Conservation (phyloP, 2,113 vertebrate species). For the Columba livia region DNA sequence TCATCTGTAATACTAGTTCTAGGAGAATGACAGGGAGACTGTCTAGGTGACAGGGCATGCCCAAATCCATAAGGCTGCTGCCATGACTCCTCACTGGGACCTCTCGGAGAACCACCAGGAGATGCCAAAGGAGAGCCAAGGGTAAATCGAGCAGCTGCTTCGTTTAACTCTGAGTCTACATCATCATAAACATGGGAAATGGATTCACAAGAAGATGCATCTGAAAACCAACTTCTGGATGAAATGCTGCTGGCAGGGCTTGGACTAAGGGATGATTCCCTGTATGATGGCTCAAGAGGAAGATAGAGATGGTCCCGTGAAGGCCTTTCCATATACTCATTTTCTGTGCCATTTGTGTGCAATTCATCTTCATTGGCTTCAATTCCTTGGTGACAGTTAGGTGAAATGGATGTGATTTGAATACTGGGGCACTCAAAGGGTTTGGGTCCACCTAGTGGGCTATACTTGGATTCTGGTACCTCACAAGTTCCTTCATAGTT, state of each 20-base stretch:
- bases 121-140: conserved; percentile 92
- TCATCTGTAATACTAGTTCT: conserved; percentile 97
- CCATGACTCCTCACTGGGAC: conserved; percentile 85
- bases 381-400: conserved; percentile 95
- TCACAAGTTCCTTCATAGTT: conserved; percentile 82
- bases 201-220: conserved; percentile 97
- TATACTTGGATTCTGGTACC: conserved; percentile 85
- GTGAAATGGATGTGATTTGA: conserved; percentile 98
- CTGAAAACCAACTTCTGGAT: conserved; percentile 96
- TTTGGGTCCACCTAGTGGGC: conserved; percentile 86
- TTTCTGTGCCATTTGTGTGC: conserved; percentile 86
- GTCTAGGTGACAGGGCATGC: conserved; percentile 88
- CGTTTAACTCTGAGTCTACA: conserved; percentile 95
- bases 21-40: conserved; percentile 95
- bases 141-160: conserved; percentile 93
- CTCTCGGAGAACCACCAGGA: conserved; percentile 89
- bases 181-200: conserved; percentile 97
- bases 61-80: conserved; percentile 86
- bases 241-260: conserved; percentile 98
- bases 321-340: conserved; percentile 90
- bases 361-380: conserved; percentile 86
- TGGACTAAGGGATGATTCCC: conserved; percentile 94
- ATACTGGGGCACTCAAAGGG: conserved; percentile 98
- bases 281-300: conserved; percentile 93
- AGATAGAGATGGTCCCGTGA: conserved; percentile 97